phyloP scores from a whole-genome alignment of 2,113 vertebrate species.

The Tamias sibiricus region DNA sequence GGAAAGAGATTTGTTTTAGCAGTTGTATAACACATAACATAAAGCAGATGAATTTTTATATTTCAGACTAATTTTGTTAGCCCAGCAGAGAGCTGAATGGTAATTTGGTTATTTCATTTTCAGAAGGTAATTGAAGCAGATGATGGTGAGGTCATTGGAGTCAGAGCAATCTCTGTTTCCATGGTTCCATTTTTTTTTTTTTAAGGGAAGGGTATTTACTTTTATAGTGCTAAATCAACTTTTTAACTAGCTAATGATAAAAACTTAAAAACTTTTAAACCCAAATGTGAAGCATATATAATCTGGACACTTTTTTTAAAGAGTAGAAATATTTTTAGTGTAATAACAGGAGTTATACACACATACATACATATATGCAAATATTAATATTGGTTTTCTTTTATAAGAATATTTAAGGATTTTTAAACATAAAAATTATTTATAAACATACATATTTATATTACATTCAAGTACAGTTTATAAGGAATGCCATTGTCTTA shows the following conservation, averaged over 20 bases:
- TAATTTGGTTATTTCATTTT: slow-evolving; percentile 71
- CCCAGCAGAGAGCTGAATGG: slow-evolving; percentile 26
- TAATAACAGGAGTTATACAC: slow-evolving; percentile 9
- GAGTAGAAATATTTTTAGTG: slow-evolving; percentile 22
- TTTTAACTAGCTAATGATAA: slow-evolving; percentile 24
- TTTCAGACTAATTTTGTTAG: slow-evolving; percentile 68
- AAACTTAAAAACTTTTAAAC: neutral
- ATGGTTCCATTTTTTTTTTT: neutral
- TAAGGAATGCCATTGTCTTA: neutral
- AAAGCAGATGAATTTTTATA: slow-evolving; percentile 55
- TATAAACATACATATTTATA: neutral
- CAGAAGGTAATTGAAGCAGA: slow-evolving; percentile 71
- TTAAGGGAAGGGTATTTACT: neutral
- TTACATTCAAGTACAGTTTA: neutral
- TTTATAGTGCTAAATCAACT: slow-evolving; percentile 1
- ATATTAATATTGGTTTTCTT: slow-evolving; percentile 5
- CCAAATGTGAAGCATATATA: neutral
- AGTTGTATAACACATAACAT: neutral
- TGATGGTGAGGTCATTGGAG: slow-evolving; percentile 39
- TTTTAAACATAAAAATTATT: slow-evolving; percentile 38
- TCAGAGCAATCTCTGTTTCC: slow-evolving; percentile 37
- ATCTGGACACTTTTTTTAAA: slow-evolving; percentile 14
- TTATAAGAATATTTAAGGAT: neutral
- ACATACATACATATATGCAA: neutral
- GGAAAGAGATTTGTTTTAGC: slow-evolving; percentile 4